Conservation (phyloP, 1,140 invertebrate genomes). For the Parapsyche elsis region DNA sequence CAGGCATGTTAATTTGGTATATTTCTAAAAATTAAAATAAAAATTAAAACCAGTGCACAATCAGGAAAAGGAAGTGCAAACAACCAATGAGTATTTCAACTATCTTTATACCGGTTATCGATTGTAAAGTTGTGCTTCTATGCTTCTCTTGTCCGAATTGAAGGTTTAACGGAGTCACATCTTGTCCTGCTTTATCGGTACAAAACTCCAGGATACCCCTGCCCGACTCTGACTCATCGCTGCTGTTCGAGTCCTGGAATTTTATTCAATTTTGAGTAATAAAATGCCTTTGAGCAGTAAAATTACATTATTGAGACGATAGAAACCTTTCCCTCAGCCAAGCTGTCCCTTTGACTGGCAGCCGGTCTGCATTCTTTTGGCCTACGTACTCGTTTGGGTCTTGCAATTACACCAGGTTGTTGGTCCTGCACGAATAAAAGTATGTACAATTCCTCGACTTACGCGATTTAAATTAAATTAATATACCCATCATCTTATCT, state of each 20-base stretch:
- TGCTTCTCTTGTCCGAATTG: slow-evolving; percentile 80
- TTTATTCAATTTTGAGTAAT: neutral
- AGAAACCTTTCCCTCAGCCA: slow-evolving; percentile 50
- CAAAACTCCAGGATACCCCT: slow-evolving; percentile 86
- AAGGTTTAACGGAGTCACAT: slow-evolving; percentile 87
- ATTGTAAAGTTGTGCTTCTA: slow-evolving; percentile 76
- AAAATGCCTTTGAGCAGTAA: neutral
- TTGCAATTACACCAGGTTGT: slow-evolving; percentile 50
- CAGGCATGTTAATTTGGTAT: slow-evolving; percentile 17
- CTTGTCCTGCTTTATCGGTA: slow-evolving; percentile 88
- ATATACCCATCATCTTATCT: too few species aligned
- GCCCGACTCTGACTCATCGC: slow-evolving; percentile 67
- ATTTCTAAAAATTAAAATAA: slow-evolving; percentile 5
- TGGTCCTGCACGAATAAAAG: slow-evolving; percentile 40
- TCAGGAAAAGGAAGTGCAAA: slow-evolving; percentile 30
- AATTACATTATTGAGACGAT: neutral
- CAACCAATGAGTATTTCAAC: slow-evolving; percentile 15
- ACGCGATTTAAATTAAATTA: too few species aligned
- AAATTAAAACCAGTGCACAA: slow-evolving; percentile 21
- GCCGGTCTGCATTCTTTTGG: slow-evolving; percentile 51
- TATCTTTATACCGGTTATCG: slow-evolving; percentile 73
- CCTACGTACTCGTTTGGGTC: slow-evolving; percentile 43
- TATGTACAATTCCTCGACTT: too few species aligned
- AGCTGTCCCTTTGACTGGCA: slow-evolving; percentile 51
- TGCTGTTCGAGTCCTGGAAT: slow-evolving; percentile 65